Evolutionary conservation across 2,113 vertebrate genomes (phyloP).

Genomic region (Sander lucioperca): DNA sequence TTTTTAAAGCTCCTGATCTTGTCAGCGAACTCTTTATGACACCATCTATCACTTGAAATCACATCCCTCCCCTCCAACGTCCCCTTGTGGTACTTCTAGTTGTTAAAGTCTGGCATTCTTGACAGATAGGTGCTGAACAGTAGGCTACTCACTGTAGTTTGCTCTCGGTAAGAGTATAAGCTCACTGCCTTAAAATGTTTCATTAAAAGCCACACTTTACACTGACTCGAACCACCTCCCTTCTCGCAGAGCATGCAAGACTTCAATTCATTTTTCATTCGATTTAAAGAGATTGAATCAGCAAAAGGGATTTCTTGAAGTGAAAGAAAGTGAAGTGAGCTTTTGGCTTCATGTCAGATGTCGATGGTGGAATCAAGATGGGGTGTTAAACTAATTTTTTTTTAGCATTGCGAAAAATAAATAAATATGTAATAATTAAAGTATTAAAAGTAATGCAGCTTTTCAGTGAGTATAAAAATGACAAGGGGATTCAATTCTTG

Average conservation of each 20-base stretch:
- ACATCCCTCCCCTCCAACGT: neutral
- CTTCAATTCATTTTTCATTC: constrained; percentile 37
- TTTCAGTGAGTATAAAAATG: constrained; percentile 13
- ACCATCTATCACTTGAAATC: constrained; percentile 10
- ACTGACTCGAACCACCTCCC: constrained; percentile 12
- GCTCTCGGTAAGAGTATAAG: neutral
- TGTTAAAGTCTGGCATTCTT: constrained; percentile 9
- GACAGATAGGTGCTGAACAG: neutral
- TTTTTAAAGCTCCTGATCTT: neutral
- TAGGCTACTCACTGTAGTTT: neutral
- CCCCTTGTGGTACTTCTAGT: neutral
- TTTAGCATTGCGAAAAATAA: neutral
- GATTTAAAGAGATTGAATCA: constrained; percentile 44
- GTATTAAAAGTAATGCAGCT: constrained; percentile 14
- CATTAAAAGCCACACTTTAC: constrained; percentile 6
- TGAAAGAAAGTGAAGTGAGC: constrained; percentile 21
- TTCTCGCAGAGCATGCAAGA: constrained; percentile 25
- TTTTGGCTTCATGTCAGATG: constrained; percentile 18
- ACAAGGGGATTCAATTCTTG: constrained; percentile 43
- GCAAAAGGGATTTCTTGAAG: constrained; percentile 31
- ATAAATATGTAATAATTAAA: constrained; percentile 10
- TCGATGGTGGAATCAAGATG: neutral
- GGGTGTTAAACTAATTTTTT: neutral
- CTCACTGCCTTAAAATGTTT: constrained; percentile 4
- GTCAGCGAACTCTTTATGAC: neutral